Evolutionary conservation across 2,797 vertebrate species (phyloP).

Genomic region (Trematomus bernacchii): DNA sequence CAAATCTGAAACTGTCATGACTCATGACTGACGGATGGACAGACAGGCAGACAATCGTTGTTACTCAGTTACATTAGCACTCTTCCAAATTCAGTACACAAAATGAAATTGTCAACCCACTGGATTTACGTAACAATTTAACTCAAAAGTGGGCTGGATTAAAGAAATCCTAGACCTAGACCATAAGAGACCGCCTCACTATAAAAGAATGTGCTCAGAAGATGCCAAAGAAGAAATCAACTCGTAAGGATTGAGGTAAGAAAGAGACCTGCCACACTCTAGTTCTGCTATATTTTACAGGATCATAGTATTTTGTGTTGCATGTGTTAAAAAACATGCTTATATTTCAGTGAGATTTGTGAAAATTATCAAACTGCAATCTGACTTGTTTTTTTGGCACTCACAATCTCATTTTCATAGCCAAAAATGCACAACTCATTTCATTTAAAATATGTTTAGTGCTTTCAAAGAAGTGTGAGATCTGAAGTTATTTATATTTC

Average conservation of each 20-base stretch:
- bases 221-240: not conserved
- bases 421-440: not conserved
- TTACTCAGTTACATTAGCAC: not conserved
- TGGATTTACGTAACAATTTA: conserved; percentile 5
- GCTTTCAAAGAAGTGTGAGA: not conserved
- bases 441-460: not conserved
- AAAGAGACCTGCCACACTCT: not conserved
- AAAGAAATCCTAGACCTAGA: not conserved
- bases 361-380: not conserved
- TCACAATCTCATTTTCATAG: not conserved
- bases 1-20: conserved; percentile 22
- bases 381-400: not conserved
- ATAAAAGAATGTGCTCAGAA: conserved; percentile 42
- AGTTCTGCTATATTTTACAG: not conserved
- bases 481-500: not conserved
- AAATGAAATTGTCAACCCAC: conserved; percentile 29
- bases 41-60: not conserved
- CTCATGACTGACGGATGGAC: not conserved
- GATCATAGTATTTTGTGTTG: not conserved
- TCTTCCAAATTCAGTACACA: not conserved
- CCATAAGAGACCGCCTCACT: not conserved
- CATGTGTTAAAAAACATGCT: not conserved
- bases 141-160: not conserved
- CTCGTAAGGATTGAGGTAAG: conserved; percentile 57
- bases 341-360: not conserved